Percentiles rank a stretch among this genome's conserved stretches.
Evolutionary conservation across 2,797 vertebrate species (phyloP).

Genomic region (Phalanger gymnotis): DNA sequence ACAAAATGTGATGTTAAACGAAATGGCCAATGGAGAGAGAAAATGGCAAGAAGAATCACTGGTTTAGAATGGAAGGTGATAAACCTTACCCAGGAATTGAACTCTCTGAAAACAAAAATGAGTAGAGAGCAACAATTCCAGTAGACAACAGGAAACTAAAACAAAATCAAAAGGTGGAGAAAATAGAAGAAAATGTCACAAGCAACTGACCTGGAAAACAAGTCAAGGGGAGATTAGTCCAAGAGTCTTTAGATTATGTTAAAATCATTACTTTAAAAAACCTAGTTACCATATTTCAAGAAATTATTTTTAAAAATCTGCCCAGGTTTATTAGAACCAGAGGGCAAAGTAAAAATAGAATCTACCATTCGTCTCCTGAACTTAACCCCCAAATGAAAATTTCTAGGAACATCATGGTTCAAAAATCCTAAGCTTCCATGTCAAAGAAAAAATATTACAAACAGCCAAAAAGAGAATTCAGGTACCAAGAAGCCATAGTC

Average conservation of each 20-base stretch:
- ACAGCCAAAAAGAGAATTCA: not conserved
- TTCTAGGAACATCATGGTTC: not conserved
- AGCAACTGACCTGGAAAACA: not conserved
- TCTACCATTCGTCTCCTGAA: not conserved
- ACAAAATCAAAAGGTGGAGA: not conserved
- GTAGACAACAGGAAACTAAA: not conserved
- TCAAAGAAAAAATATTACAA: not conserved
- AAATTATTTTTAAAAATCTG: not conserved
- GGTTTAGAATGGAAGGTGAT: not conserved
- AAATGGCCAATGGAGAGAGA: not conserved
- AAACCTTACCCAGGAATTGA: not conserved
- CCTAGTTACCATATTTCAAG: not conserved
- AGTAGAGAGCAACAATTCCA: not conserved
- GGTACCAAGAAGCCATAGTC: not conserved
- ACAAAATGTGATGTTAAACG: not conserved
- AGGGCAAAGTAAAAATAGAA: not conserved
- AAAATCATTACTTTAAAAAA: not conserved
- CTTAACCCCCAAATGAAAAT: not conserved
- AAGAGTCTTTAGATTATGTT: not conserved
- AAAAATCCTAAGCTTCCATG: not conserved
- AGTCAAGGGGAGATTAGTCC: not conserved
- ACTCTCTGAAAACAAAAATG: not conserved
- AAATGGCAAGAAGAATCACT: not conserved
- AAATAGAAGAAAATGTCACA: not conserved
- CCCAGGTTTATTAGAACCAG: not conserved